Evolutionary conservation across 2,113 vertebrate genomes (phyloP).

Genomic region (Chloebia gouldiae): DNA sequence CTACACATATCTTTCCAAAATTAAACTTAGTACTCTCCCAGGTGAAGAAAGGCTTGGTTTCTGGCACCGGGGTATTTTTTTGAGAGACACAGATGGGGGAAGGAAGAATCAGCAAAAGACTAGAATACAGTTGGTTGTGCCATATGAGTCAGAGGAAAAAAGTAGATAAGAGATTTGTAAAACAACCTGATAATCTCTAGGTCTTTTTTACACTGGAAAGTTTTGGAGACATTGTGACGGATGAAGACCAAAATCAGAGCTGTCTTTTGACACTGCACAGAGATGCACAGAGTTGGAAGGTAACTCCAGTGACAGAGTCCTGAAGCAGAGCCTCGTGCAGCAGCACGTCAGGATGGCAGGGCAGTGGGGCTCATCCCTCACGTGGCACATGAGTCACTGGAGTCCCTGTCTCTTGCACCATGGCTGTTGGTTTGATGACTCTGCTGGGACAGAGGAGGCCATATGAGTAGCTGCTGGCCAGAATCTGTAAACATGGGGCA

Average conservation of each 20-base stretch:
- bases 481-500: neutral
- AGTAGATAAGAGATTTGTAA: neutral
- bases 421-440: neutral
- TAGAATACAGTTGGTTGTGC: neutral
- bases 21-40: neutral
- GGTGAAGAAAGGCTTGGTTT: neutral
- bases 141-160: neutral
- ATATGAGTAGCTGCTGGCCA: neutral
- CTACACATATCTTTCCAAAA: neutral
- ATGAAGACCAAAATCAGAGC: neutral
- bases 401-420: fast-evolving
- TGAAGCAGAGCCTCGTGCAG: neutral
- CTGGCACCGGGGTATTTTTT: neutral
- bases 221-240: neutral
- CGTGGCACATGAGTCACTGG: fast-evolving
- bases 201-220: neutral
- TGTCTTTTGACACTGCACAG: neutral
- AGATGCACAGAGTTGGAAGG: neutral
- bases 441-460: neutral
- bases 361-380: neutral
- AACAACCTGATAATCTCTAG: neutral
- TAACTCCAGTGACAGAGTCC: neutral
- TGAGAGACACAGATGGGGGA: neutral
- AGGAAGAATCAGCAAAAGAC: neutral
- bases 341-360: fast-evolving